Percentiles rank a stretch among this genome's conserved stretches.
These are phyloP conservation scores for Regulus satrapa DNA, from an alignment of 2,113 vertebrate species.

Conservation along the genomic window DNA sequence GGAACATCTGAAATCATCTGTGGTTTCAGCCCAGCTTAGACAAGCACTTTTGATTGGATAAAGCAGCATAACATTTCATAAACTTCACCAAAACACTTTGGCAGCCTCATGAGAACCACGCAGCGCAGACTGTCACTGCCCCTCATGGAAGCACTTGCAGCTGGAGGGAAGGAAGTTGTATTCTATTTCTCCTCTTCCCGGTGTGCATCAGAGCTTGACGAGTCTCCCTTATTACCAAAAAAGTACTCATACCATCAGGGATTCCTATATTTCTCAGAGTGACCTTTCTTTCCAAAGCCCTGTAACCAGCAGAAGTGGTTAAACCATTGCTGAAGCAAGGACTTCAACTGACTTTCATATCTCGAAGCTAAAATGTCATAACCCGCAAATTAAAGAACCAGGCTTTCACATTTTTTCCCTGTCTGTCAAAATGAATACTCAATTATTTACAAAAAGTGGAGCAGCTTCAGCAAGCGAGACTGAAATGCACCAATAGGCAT, in stretches of 20 bases:
- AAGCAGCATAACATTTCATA: neutral
- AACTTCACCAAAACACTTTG: neutral
- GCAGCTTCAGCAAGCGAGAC: neutral
- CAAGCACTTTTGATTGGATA: neutral
- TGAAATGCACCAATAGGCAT: conserved; percentile 15
- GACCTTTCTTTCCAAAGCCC: neutral
- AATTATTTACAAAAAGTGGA: conserved; percentile 56
- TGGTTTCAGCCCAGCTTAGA: neutral
- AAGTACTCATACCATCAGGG: neutral
- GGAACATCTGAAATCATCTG: neutral
- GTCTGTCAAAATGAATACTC: conserved; percentile 50
- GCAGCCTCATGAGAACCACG: fast-evolving
- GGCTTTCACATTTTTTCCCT: conserved; percentile 12
- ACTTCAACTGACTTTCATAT: neutral
- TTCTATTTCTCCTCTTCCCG: neutral
- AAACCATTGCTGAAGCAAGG: neutral
- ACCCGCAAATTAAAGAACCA: neutral
- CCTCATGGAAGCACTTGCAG: neutral
- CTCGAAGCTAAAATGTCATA: conserved; percentile 29
- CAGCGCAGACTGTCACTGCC: neutral
- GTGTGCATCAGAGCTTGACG: neutral
- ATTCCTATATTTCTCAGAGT: neutral
- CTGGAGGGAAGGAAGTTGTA: neutral
- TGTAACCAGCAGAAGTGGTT: neutral
- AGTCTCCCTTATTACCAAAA: neutral